Evolutionary conservation across 2,113 vertebrate genomes (phyloP).

Genomic region (Psittacula cyanocephala): DNA sequence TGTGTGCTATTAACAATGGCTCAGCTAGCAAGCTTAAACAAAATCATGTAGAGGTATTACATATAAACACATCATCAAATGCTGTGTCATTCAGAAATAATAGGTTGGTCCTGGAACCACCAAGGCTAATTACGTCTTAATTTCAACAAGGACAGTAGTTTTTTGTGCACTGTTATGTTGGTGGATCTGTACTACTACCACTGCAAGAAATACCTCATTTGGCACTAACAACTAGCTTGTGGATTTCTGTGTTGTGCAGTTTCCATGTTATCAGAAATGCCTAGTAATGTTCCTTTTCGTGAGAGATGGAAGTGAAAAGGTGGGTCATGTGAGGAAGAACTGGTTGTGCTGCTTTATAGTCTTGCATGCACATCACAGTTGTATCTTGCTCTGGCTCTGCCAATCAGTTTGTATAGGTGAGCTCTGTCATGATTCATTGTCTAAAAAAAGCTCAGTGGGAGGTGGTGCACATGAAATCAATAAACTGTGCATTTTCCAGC

Average conservation of each 20-base stretch:
- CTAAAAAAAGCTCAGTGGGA: background rate
- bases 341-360: background rate
- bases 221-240: background rate
- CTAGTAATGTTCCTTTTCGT: background rate
- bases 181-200: background rate
- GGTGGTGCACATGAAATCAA: background rate
- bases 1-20: background rate
- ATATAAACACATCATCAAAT: background rate
- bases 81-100: background rate
- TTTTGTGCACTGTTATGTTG: background rate
- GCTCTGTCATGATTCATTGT: constrained; percentile 22
- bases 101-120: background rate
- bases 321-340: constrained; percentile 16
- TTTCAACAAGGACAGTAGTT: background rate
- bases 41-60: background rate
- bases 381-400: background rate
- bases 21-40: background rate
- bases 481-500: background rate
- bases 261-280: background rate
- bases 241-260: background rate
- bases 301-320: background rate
- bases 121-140: background rate
- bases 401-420: background rate
- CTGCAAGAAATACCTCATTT: background rate
- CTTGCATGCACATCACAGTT: background rate